Evolutionary conservation across 2,888 invertebrate species (phyloP).

Genomic region (Drosophila mimica): DNA sequence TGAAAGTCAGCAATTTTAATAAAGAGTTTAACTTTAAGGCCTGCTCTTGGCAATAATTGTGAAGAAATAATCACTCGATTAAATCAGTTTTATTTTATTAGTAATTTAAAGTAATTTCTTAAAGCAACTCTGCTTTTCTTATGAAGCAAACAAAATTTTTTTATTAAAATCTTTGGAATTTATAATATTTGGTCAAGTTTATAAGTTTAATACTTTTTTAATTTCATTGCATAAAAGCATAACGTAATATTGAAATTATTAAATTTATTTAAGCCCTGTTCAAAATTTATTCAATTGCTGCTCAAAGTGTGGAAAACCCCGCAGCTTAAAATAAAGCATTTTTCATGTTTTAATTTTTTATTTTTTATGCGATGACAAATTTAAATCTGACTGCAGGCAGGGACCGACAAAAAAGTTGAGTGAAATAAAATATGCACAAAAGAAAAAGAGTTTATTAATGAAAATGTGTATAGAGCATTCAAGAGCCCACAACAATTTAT

Average conservation of each 20-base stretch:
- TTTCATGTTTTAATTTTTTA: background rate
- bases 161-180: background rate
- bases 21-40: background rate
- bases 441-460: conserved; percentile 64
- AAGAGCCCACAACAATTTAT: conserved; percentile 26
- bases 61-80: background rate
- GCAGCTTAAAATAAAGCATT: background rate
- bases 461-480: conserved; percentile 26
- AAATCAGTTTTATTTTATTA: background rate
- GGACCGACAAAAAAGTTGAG: conserved; percentile 21
- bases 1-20: background rate
- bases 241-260: conserved; percentile 14
- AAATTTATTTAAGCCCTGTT: conserved; percentile 5
- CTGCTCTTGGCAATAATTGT: background rate
- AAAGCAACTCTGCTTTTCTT: background rate
- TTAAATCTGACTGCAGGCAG: conserved; percentile 51
- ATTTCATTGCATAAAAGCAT: background rate
- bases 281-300: conserved; percentile 20
- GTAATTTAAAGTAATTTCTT: background rate
- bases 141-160: background rate
- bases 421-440: conserved; percentile 45
- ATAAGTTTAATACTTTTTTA: conserved; percentile 6
- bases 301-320: conserved; percentile 18
- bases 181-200: background rate
- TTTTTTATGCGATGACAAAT: conserved; percentile 30